phyloP scores from a whole-genome alignment of 1,140 invertebrate species.

The Pantala flavescens region DNA sequence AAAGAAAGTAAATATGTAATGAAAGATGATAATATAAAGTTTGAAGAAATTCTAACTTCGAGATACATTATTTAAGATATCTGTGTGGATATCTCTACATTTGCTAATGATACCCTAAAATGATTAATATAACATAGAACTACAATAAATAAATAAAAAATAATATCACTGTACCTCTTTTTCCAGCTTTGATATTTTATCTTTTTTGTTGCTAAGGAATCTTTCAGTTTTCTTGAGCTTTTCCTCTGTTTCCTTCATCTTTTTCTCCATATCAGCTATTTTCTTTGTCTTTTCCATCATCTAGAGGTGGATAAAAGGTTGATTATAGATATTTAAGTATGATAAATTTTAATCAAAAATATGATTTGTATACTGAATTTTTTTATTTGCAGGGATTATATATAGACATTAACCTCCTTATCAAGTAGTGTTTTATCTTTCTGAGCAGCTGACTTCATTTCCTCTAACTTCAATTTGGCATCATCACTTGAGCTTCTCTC shows the following conservation, averaged over 20 bases:
- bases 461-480: neutral
- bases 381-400: constrained; percentile 35
- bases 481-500: neutral
- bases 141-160: too few relatives aligned
- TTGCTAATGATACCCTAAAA: too few relatives aligned
- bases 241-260: constrained; percentile 47
- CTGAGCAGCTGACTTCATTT: constrained; percentile 22
- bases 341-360: constrained; percentile 14
- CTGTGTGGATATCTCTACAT: too few relatives aligned
- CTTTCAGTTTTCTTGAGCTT: constrained; percentile 48
- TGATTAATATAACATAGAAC: too few relatives aligned
- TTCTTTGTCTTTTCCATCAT: constrained; percentile 44
- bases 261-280: constrained; percentile 44
- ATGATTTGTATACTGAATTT: constrained; percentile 11
- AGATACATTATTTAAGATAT: too few relatives aligned
- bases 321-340: too few relatives aligned
- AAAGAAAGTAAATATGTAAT: too few relatives aligned
- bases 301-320: constrained; percentile 30
- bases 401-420: constrained; percentile 37
- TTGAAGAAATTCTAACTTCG: too few relatives aligned
- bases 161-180: constrained; percentile 38
- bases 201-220: constrained; percentile 42
- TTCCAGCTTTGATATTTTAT: constrained; percentile 46
- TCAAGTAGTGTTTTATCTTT: constrained; percentile 46
- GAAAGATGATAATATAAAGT: too few relatives aligned